These are phyloP conservation scores for Ctenomys sociabilis DNA, from an alignment of 2,113 vertebrate species.

Conservation along the genomic window DNA sequence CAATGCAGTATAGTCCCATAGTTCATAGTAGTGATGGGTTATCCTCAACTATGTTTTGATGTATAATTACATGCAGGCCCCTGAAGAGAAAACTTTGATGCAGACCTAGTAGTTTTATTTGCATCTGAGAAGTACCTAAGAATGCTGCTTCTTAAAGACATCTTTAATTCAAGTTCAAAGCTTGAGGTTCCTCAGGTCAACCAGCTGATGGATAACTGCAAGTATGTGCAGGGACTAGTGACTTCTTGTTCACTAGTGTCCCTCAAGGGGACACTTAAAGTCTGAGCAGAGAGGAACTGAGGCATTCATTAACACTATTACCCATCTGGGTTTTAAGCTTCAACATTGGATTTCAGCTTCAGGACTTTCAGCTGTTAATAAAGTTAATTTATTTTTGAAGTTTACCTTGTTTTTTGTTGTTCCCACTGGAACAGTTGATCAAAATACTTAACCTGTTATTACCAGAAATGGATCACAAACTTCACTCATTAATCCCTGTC, in stretches of 20 bases:
- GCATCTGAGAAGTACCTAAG: not conserved
- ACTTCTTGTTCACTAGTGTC: not conserved
- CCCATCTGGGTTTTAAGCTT: not conserved
- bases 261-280: not conserved
- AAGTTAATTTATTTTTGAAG: not conserved
- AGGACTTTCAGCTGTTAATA: not conserved
- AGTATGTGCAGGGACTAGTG: not conserved
- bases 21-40: too few relatives aligned
- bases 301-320: not conserved
- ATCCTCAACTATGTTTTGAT: not conserved
- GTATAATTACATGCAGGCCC: not conserved
- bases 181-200: not conserved
- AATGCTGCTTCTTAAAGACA: not conserved
- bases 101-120: not conserved
- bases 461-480: not conserved
- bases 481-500: not conserved
- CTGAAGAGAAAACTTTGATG: not conserved
- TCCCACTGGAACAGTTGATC: not conserved
- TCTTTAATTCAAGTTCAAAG: constrained; percentile 1
- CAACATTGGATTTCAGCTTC: not conserved
- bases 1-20: too few relatives aligned
- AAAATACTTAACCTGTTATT: not conserved
- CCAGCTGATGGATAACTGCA: not conserved
- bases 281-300: not conserved
- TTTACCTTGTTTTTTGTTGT: not conserved